A percentile compares a stretch with the other conserved stretches of the same genome.
Conservation (phyloP, 2,888 invertebrate genomes). For the Drosophila mettleri region DNA sequence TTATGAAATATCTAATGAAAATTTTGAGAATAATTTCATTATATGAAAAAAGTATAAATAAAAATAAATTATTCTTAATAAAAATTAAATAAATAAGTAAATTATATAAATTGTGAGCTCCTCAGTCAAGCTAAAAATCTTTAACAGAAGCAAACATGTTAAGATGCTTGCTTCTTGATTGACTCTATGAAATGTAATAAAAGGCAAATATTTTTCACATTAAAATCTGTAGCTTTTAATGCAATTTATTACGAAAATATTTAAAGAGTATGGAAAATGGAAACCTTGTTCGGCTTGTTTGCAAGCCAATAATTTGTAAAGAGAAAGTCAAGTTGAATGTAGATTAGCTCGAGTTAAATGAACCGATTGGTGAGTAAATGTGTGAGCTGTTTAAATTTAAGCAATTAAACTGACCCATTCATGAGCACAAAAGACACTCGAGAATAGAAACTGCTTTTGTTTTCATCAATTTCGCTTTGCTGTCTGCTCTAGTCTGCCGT, state of each 20-base stretch:
- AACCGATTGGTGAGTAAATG: constrained; percentile 13
- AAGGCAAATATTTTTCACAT: background rate
- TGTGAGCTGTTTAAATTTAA: constrained; percentile 42
- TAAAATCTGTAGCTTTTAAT: background rate
- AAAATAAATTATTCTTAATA: background rate
- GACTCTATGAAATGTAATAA: background rate
- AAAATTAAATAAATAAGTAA: background rate
- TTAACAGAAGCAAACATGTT: background rate
- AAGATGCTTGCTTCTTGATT: background rate
- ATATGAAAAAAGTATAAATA: background rate
- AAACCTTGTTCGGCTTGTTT: background rate
- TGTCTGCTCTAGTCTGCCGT: constrained; percentile 31
- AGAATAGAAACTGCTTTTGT: constrained; percentile 60
- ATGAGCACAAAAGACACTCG: constrained; percentile 49
- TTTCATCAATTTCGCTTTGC: constrained; percentile 61
- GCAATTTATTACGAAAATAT: background rate
- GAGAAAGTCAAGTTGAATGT: background rate
- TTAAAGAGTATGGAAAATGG: background rate
- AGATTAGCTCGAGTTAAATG: constrained; percentile 27
- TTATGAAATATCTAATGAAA: background rate
- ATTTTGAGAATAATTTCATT: background rate
- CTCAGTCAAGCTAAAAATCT: background rate
- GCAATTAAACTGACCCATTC: constrained; percentile 61
- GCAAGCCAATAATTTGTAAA: too few relatives aligned
- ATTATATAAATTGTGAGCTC: background rate